These are phyloP conservation scores for Poecilia gillii DNA, from an alignment of 2,797 vertebrate genomes.

Conservation along the genomic window DNA sequence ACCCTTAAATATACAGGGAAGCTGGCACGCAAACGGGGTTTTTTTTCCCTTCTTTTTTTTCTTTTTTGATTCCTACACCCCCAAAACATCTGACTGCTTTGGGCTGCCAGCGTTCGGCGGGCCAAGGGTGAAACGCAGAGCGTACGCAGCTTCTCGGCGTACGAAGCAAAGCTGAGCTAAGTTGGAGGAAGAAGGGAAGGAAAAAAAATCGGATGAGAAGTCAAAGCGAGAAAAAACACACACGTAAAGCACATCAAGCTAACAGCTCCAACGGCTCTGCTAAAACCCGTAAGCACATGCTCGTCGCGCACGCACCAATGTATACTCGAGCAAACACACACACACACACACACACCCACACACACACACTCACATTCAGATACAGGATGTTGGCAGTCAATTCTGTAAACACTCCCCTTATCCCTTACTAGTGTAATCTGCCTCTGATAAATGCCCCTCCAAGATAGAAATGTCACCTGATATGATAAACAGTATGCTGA, in stretches of 20 bases:
- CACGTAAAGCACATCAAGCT: constrained; percentile 40
- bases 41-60: constrained; percentile 8
- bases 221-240: constrained; percentile 12
- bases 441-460: constrained; percentile 84
- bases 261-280: constrained; percentile 58
- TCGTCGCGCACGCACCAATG: constrained; percentile 51
- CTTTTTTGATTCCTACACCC: constrained; percentile 66
- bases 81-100: constrained; percentile 71
- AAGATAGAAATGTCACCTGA: constrained; percentile 85
- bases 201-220: constrained; percentile 28
- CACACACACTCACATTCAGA: constrained; percentile 63
- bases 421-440: constrained; percentile 81
- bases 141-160: constrained; percentile 26
- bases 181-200: constrained; percentile 13
- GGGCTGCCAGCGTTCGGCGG: constrained; percentile 57
- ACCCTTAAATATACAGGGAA: constrained; percentile 72
- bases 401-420: constrained; percentile 83
- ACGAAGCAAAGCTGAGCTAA: constrained; percentile 43
- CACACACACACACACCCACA: constrained; percentile 64
- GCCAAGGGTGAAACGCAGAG: constrained; percentile 55
- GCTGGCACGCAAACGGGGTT: constrained; percentile 56
- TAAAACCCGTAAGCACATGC: constrained; percentile 52
- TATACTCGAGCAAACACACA: constrained; percentile 65
- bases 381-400: constrained; percentile 80
- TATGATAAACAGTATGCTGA: constrained; percentile 78